phyloP scores from a whole-genome alignment of 2,113 vertebrate species.

The Colius striatus region DNA sequence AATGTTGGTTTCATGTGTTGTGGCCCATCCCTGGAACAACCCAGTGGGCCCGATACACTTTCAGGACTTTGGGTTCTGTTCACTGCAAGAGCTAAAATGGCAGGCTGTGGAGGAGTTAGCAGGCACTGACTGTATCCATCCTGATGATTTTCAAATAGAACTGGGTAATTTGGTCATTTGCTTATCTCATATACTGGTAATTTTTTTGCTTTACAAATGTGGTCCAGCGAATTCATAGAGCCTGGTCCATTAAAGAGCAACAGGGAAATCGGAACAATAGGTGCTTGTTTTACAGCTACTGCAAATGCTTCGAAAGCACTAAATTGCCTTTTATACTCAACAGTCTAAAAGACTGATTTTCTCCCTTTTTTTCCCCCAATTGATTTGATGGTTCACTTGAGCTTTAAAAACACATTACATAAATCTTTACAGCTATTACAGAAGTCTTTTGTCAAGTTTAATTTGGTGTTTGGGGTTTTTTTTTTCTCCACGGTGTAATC shows the following conservation, averaged over 20 bases:
- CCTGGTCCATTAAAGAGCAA: slow-evolving; percentile 37
- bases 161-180: neutral
- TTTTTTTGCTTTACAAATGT: neutral
- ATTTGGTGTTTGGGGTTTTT: neutral
- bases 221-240: slow-evolving; percentile 7
- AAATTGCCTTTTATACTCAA: slow-evolving; percentile 70
- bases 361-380: slow-evolving; percentile 18
- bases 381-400: slow-evolving; percentile 65
- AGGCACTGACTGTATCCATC: neutral
- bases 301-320: slow-evolving; percentile 63
- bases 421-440: slow-evolving; percentile 62
- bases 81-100: neutral
- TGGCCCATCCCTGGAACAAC: neutral
- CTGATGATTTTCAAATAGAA: slow-evolving; percentile 14
- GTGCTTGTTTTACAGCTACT: slow-evolving; percentile 63
- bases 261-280: slow-evolving; percentile 55
- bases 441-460: slow-evolving; percentile 62
- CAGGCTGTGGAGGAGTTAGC: neutral
- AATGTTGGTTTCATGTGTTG: neutral
- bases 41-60: neutral
- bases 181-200: neutral
- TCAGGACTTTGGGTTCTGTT: neutral
- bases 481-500: neutral
- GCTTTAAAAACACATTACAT: slow-evolving; percentile 67
- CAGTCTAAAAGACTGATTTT: slow-evolving; percentile 62